These are phyloP conservation scores for Paragorgia papillata DNA, from an alignment of 92 coral and sea anemone genomes.

Conservation along the genomic window DNA sequence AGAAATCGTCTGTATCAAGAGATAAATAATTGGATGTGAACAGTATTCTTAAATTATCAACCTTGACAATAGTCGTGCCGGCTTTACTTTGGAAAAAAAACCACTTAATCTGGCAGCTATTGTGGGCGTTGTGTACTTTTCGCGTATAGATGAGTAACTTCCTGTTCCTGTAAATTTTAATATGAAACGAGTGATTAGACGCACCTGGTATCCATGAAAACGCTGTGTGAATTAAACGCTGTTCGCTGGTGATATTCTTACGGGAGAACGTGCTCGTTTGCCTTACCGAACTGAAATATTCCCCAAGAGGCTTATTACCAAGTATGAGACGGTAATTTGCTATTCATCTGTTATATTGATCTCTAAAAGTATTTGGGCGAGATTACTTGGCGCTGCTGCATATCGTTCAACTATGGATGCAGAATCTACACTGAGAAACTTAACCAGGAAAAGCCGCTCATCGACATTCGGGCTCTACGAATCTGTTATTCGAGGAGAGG, in stretches of 20 bases:
- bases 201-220: not conserved
- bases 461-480: slow-evolving; percentile 25
- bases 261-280: no score
- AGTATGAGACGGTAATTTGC: not conserved
- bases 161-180: not conserved
- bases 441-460: slow-evolving; percentile 12
- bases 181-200: not conserved
- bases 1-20: no score
- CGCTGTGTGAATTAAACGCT: no score
- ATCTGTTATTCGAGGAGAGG: not conserved
- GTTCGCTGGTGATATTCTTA: no score
- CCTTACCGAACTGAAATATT: no score
- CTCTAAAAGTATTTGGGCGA: not conserved
- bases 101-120: no score
- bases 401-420: not conserved
- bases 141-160: no score
- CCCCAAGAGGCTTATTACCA: not conserved
- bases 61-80: no score
- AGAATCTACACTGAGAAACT: not conserved
- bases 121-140: no score
- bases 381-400: not conserved
- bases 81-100: no score
- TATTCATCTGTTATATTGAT: not conserved
- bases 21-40: no score
- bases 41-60: no score